phyloP scores from a whole-genome alignment of 2,797 vertebrate genomes.

The Rhabdomys pumilio region DNA sequence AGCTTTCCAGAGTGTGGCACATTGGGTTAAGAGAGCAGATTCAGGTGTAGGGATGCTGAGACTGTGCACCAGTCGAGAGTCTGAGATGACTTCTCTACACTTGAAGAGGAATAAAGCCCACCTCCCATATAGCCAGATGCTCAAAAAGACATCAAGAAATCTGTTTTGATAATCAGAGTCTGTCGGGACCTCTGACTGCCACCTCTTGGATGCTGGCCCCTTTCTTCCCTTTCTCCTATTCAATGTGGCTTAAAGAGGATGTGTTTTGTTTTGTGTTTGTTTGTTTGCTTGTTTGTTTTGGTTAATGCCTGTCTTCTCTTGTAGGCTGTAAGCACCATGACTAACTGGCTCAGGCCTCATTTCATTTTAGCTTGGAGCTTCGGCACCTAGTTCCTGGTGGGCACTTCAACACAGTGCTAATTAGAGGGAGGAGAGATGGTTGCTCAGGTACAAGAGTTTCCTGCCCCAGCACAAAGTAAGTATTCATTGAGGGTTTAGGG shows the following conservation, averaged over 20 bases:
- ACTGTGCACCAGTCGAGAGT: rapidly evolving
- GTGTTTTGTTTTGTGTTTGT: no score
- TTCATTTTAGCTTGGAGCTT: background rate
- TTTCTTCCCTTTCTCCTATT: no score
- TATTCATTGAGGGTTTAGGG: background rate
- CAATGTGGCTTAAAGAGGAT: background rate
- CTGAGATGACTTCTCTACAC: no score
- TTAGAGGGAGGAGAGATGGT: rapidly evolving
- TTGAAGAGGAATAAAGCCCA: no score
- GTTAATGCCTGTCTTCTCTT: background rate
- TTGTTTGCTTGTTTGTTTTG: background rate
- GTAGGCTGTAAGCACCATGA: background rate
- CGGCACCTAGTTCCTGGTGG: rapidly evolving
- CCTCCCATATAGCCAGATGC: background rate
- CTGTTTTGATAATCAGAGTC: background rate
- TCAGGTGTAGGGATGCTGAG: background rate
- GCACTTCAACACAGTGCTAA: background rate
- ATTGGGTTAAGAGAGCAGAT: background rate
- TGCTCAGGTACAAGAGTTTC: no score
- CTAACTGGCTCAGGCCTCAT: no score
- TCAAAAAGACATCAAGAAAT: background rate
- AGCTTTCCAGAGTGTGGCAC: no score
- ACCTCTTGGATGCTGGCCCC: rapidly evolving
- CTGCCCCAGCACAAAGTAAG: background rate
- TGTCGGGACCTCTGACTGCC: background rate